Evolutionary conservation across 2,888 invertebrate species (phyloP), one percentile per base, ranked within the genome.

Genomic region (Amphipyra berbera): DNA sequence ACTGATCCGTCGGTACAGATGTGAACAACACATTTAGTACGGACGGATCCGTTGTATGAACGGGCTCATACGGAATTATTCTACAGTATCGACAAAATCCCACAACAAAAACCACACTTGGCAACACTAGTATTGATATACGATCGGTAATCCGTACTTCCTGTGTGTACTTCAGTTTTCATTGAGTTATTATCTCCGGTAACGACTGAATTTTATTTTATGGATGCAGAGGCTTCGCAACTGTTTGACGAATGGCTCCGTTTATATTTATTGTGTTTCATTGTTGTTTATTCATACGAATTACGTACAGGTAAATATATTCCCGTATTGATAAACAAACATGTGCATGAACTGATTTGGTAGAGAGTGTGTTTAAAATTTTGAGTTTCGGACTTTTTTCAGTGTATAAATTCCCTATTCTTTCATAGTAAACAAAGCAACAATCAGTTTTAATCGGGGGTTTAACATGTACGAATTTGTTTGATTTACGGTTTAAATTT

Each of bases 121-220:
- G 62, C 42, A 48, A 48, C 54, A 54, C 63, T 46, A 61, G 21
- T 37, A 40, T 44, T 71, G 76, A 76, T 67, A 65, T 62, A 76
- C 55, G 41, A 58, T 54, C 58, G n/a, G 58, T 61, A 78, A 71
- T 70, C 64, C 76, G 45, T 62, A 70, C 48, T 62, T 68, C 76
- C 68, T 49, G 50, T 58, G 63, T 53, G 33, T 55, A 78, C 60
- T 57, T 58, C 76, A 66, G 59, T 72, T 78, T 75, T 72, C 76
- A 83, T 82, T 79, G 82, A 83, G 82, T 84, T 82, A 82, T 83
- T 82, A 79, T 73, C 60, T 64, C 71, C 60, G 55, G 68, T 72
- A 76, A 61, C 69, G 61, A 74, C 72, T 67, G 78, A 68, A 78
- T 82, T n/a, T 76, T 81, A 81, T 84, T 83, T 84, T 73, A 81